A percentile compares a stretch with the other conserved stretches of the same genome.
Evolutionary conservation across 2,113 vertebrate genomes (phyloP).

Genomic region (Corvus moneduloides): DNA sequence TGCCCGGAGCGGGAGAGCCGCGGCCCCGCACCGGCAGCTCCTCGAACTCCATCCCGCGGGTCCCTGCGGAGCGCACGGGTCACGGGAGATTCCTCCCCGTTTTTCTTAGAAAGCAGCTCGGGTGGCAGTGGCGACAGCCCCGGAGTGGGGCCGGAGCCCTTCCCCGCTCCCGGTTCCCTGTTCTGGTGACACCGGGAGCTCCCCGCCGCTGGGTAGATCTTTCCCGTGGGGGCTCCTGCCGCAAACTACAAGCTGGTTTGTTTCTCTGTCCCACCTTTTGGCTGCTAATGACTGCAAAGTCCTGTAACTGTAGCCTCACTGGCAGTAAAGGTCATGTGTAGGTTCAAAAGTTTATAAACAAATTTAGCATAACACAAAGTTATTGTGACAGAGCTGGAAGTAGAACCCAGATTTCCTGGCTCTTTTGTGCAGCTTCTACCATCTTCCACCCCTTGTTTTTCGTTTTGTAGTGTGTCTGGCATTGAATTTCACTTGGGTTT

Average conservation of each 20-base stretch:
- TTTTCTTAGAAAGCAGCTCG: rapidly evolving
- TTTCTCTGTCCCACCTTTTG: rapidly evolving
- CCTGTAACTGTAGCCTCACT: rapidly evolving
- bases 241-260: not conserved
- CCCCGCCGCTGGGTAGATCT: rapidly evolving
- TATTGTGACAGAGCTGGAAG: not conserved
- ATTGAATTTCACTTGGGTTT: not conserved
- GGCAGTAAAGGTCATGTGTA: rapidly evolving
- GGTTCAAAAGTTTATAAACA: not conserved
- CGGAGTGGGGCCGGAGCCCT: rapidly evolving
- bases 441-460: rapidly evolving
- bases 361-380: not conserved
- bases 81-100: rapidly evolving
- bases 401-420: not conserved
- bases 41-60: rapidly evolving
- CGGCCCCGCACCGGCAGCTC: not conserved
- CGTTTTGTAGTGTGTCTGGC: rapidly evolving
- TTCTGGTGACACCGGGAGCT: rapidly evolving
- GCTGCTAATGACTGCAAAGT: rapidly evolving
- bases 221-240: not conserved
- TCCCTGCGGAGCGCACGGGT: not conserved
- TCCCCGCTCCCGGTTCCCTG: rapidly evolving
- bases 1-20: rapidly evolving
- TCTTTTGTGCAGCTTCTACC: not conserved
- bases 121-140: rapidly evolving